A percentile compares a stretch with the other conserved stretches of the same genome.
These are phyloP conservation scores for Malurus leucopterus DNA, from an alignment of 2,797 vertebrate species.

Conservation along the genomic window DNA sequence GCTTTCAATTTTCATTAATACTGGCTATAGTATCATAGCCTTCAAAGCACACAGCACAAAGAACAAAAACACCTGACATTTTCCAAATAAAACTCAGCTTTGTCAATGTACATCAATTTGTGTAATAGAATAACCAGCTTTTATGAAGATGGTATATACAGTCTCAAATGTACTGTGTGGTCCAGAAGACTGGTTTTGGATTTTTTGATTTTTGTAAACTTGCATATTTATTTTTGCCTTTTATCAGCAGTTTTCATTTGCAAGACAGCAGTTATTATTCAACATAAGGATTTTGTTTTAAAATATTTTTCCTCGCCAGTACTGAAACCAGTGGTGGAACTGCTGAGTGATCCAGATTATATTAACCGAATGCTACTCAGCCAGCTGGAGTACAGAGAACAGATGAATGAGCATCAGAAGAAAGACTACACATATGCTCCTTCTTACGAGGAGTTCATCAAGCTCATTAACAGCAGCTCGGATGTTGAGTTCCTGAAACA, in stretches of 20 bases:
- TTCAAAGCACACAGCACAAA: not conserved
- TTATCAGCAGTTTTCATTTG: not conserved
- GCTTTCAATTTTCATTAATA: not conserved
- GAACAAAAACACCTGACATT: not conserved
- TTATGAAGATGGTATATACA: not conserved
- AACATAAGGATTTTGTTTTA: constrained; percentile 30
- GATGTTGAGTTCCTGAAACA: constrained; percentile 96
- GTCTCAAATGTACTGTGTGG: not conserved
- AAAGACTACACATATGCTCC: constrained; percentile 96
- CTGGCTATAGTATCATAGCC: not conserved
- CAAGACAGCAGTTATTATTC: not conserved
- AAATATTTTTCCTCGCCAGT: constrained; percentile 73
- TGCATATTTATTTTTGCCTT: not conserved
- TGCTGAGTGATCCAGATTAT: constrained; percentile 94
- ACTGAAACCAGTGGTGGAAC: constrained; percentile 89
- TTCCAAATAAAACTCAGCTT: not conserved
- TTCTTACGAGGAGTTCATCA: constrained; percentile 97
- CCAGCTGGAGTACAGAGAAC: constrained; percentile 93
- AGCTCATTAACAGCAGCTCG: constrained; percentile 91
- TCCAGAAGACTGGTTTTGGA: not conserved
- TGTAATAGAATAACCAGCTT: not conserved
- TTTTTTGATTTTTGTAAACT: not conserved
- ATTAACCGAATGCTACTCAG: constrained; percentile 92
- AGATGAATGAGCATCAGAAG: constrained; percentile 92
- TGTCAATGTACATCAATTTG: not conserved